phyloP scores from a whole-genome alignment of 2,113 vertebrate species.

The Corythaeola cristata region DNA sequence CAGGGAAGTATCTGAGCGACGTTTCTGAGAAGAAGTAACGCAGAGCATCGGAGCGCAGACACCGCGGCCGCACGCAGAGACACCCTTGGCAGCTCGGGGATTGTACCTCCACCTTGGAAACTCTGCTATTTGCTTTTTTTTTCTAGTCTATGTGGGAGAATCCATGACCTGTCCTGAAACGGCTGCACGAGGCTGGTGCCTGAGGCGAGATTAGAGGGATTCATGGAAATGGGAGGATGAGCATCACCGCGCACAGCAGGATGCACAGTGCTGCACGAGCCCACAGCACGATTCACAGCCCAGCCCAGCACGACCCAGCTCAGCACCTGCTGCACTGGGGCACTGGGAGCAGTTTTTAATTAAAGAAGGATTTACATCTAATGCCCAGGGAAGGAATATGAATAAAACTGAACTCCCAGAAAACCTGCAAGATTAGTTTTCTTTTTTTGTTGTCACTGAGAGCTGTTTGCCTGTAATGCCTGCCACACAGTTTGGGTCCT shows the following conservation, averaged over 20 bases:
- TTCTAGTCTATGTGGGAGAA: fast-evolving
- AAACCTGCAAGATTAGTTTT: background rate
- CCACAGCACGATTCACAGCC: background rate
- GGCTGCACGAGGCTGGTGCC: fast-evolving
- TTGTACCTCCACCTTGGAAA: background rate
- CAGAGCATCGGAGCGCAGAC: background rate
- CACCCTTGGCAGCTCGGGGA: background rate
- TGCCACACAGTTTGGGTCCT: fast-evolving
- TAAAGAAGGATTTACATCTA: background rate
- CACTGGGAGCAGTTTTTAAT: background rate
- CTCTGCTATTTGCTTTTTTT: background rate
- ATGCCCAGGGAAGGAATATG: background rate
- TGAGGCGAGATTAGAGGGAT: fast-evolving
- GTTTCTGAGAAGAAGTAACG: slow-evolving; percentile 14
- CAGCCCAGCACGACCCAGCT: background rate
- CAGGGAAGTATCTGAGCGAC: slow-evolving; percentile 3
- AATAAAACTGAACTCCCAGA: background rate
- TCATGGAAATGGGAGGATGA: background rate
- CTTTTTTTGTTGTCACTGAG: background rate
- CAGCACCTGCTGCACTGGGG: background rate
- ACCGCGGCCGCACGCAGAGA: fast-evolving
- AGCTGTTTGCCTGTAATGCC: background rate
- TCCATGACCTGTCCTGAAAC: background rate
- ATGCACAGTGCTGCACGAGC: background rate
- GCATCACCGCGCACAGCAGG: fast-evolving